phyloP scores from a whole-genome alignment of 1,140 invertebrate genomes.

The Daktulosphaira vitifoliae region DNA sequence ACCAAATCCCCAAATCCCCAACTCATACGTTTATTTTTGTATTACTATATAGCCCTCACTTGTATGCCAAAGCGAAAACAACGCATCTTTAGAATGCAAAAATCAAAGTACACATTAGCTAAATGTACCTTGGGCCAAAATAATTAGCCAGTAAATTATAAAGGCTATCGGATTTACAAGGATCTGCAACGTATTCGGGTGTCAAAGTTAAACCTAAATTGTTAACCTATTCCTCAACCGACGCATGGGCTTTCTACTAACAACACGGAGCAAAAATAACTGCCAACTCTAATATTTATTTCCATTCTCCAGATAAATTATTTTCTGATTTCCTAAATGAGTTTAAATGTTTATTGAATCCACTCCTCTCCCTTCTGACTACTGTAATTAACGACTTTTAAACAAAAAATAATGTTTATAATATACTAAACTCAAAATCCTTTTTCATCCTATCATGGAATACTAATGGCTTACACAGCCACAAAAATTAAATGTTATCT shows the following conservation, averaged over 20 bases:
- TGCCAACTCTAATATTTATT: too few relatives aligned
- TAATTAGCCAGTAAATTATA: slow-evolving; percentile 40
- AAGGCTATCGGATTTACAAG: background rate
- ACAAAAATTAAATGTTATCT: background rate
- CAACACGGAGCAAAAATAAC: background rate
- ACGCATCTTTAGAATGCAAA: slow-evolving; percentile 42
- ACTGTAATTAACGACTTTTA: background rate
- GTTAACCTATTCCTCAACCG: background rate
- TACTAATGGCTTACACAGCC: background rate
- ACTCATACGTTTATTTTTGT: too few relatives aligned
- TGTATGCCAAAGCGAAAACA: slow-evolving; percentile 42
- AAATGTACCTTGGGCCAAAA: slow-evolving; percentile 41
- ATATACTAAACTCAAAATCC: background rate
- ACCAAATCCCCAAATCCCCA: too few relatives aligned
- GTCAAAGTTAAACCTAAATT: slow-evolving; percentile 38
- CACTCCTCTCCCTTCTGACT: background rate
- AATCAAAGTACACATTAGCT: slow-evolving; percentile 39
- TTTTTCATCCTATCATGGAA: background rate
- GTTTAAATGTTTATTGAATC: background rate
- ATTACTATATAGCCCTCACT: slow-evolving; percentile 34
- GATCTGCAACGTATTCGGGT: slow-evolving; percentile 9
- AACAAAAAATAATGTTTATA: background rate
- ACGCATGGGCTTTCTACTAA: background rate
- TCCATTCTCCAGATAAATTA: too few relatives aligned
- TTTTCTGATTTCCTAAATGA: background rate